Evolutionary conservation across 2,888 invertebrate species (phyloP).

Genomic region (Agrilus cyanescens): DNA sequence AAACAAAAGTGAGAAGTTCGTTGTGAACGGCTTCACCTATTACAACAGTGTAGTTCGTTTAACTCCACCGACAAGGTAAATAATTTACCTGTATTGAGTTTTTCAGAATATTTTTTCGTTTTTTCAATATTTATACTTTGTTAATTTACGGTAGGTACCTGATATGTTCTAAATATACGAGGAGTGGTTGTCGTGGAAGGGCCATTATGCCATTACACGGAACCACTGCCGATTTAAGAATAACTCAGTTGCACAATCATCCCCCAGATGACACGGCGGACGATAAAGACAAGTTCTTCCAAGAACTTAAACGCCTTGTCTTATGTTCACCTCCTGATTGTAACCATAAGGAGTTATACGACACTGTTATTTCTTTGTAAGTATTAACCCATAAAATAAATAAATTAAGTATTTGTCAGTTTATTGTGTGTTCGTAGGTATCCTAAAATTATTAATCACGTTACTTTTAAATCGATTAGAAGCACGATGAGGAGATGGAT

Average conservation of each 20-base stretch:
- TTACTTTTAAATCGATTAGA: constrained; percentile 16
- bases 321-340: no score
- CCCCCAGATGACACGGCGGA: constrained; percentile 19
- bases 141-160: constrained; percentile 16
- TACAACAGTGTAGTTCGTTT: constrained; percentile 21
- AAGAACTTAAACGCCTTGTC: constrained; percentile 7
- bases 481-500: constrained; percentile 21
- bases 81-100: background rate
- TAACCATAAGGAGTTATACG: no score
- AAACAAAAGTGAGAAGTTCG: constrained; percentile 1
- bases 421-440: constrained; percentile 9
- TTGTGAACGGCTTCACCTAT: constrained; percentile 21
- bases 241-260: constrained; percentile 21
- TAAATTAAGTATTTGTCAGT: no score
- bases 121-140: no score
- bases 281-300: constrained; percentile 10
- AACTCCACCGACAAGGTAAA: constrained; percentile 19
- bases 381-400: background rate
- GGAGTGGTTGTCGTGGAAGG: constrained; percentile 18
- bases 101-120: background rate
- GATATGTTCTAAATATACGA: constrained; percentile 19
- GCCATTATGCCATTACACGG: constrained; percentile 17
- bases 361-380: no score
- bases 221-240: constrained; percentile 15
- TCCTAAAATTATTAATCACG: constrained; percentile 9